Evolutionary conservation across 2,797 vertebrate genomes (phyloP).

Genomic region (Macroramphosus scolopax): DNA sequence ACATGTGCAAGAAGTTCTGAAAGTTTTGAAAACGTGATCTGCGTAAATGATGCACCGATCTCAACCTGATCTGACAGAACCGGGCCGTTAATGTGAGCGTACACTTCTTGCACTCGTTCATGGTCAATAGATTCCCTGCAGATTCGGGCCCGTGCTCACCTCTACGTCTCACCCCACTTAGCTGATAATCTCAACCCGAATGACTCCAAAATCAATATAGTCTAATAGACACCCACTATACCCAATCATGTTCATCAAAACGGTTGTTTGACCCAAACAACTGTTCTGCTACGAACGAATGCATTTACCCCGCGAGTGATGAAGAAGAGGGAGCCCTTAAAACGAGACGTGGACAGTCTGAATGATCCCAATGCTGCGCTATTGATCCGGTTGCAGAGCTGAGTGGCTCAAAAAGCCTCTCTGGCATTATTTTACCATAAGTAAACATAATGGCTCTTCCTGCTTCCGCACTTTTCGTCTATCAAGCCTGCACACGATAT

Average conservation of each 20-base stretch:
- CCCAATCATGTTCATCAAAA: conserved; percentile 55
- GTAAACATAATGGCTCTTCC: conserved; percentile 57
- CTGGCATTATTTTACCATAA: conserved; percentile 66
- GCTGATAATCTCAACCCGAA: conserved; percentile 55
- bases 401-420: conserved; percentile 69
- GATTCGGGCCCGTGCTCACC: conserved; percentile 30
- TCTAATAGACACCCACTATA: conserved; percentile 54
- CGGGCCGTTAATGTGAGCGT: conserved; percentile 12
- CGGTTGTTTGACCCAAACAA: conserved; percentile 49
- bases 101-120: conserved; percentile 11
- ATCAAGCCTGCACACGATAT: conserved; percentile 4
- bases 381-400: conserved; percentile 64
- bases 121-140: conserved; percentile 36
- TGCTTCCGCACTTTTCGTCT: conserved; percentile 44
- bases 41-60: conserved; percentile 29
- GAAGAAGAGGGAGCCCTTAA: conserved; percentile 39
- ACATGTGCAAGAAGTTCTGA: no score
- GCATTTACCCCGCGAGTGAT: conserved; percentile 49
- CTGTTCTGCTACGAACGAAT: conserved; percentile 28
- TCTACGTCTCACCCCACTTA: conserved; percentile 48
- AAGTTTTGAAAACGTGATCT: conserved; percentile 24
- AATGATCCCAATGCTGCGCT: conserved; percentile 55
- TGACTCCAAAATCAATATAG: conserved; percentile 64
- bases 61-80: no score
- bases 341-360: conserved; percentile 54